phyloP scores from a whole-genome alignment of 2,888 invertebrate genomes.

The Melanophora roralis region DNA sequence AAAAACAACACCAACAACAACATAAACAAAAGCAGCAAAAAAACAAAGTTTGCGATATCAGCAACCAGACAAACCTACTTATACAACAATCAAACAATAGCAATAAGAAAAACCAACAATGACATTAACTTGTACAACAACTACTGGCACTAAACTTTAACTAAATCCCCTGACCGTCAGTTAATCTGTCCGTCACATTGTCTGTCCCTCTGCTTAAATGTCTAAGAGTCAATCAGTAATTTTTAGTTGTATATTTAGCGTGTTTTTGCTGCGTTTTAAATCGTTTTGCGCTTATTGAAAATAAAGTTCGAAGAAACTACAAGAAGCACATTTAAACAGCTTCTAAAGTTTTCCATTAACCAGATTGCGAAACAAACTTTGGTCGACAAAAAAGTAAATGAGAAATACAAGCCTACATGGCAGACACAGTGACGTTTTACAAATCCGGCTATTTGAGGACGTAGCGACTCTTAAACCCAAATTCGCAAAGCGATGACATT shows the following conservation, averaged over 20 bases:
- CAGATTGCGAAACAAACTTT: slow-evolving; percentile 1
- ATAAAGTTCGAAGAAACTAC: slow-evolving; percentile 4
- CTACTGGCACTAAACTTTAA: slow-evolving; percentile 28
- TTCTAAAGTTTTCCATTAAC: slow-evolving; percentile 24
- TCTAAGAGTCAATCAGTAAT: slow-evolving; percentile 62
- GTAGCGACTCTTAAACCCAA: slow-evolving; percentile 21
- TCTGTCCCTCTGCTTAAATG: slow-evolving; percentile 44
- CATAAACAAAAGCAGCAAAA: neutral
- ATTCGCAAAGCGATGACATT: slow-evolving; percentile 39
- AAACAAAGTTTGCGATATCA: slow-evolving; percentile 2
- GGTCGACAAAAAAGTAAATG: slow-evolving; percentile 6
- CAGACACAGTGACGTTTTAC: slow-evolving; percentile 71
- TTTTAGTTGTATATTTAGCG: slow-evolving; percentile 28
- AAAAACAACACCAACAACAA: slow-evolving; percentile 49
- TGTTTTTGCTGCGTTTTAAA: slow-evolving; percentile 27
- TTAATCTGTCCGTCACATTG: slow-evolving; percentile 5
- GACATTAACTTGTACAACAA: slow-evolving; percentile 42
- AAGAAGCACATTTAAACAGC: slow-evolving; percentile 3
- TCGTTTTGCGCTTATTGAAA: slow-evolving; percentile 36
- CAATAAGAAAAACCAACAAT: slow-evolving; percentile 14
- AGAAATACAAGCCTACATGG: slow-evolving; percentile 48
- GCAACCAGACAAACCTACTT: neutral
- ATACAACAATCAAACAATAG: neutral
- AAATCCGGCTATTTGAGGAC: slow-evolving; percentile 58
- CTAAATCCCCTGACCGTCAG: slow-evolving; percentile 23